phyloP scores from a whole-genome alignment of 2,888 invertebrate species.

The Antheraea yamamai region DNA sequence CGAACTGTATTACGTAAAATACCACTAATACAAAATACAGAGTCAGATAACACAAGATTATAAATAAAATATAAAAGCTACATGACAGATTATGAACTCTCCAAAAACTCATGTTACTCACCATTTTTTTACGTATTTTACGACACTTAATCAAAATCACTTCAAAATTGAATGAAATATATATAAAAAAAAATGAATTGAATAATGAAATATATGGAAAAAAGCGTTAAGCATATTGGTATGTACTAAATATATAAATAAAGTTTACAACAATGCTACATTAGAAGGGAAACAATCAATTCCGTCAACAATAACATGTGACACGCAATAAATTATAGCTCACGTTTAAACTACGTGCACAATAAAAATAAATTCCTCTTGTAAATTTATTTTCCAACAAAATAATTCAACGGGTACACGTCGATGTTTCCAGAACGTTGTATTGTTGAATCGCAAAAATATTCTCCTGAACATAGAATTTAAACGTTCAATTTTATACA shows the following conservation, averaged over 20 bases:
- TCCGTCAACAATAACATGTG: conserved; percentile 18
- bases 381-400: conserved; percentile 16
- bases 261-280: conserved; percentile 1
- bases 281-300: conserved; percentile 7
- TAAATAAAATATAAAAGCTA: no score
- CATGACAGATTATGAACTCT: no score
- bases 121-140: no score
- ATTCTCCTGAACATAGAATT: conserved; percentile 48
- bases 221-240: background rate
- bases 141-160: background rate
- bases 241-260: background rate
- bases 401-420: conserved; percentile 19
- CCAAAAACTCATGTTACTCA: no score
- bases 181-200: background rate
- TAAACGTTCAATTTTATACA: conserved; percentile 54
- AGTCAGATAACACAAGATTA: background rate
- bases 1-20: no score
- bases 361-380: conserved; percentile 18
- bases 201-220: no score
- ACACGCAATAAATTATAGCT: conserved; percentile 18
- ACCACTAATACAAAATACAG: no score
- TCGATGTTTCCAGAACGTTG: conserved; percentile 32
- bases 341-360: conserved; percentile 18
- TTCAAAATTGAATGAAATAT: background rate
- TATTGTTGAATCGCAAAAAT: conserved; percentile 43